Percentiles rank a stretch among this genome's conserved stretches.
Evolutionary conservation across 1,140 invertebrate species (phyloP).

Genomic region (Drosophila virilis): DNA sequence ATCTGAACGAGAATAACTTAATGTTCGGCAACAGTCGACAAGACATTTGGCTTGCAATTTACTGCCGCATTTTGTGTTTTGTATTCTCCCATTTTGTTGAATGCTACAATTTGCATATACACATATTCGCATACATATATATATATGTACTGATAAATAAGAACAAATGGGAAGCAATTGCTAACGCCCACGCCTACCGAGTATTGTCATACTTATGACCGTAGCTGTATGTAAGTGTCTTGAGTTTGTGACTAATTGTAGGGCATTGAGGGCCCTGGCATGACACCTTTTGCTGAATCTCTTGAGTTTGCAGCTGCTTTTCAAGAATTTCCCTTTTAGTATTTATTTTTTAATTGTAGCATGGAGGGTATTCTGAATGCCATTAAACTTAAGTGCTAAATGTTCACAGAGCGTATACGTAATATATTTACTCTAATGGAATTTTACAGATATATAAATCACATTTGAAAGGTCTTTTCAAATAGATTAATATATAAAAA

Average conservation of each 20-base stretch:
- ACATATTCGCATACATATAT: slow-evolving; percentile 18
- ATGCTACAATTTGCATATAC: slow-evolving; percentile 42
- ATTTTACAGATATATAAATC: background rate
- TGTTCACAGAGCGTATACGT: slow-evolving; percentile 10
- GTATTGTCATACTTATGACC: background rate
- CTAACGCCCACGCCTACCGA: slow-evolving; percentile 1
- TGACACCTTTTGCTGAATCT: background rate
- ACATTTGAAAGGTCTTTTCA: too few relatives aligned
- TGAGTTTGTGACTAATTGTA: background rate
- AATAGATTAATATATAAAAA: too few relatives aligned
- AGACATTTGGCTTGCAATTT: slow-evolving; percentile 39
- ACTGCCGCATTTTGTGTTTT: slow-evolving; percentile 34
- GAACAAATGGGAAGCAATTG: slow-evolving; percentile 19
- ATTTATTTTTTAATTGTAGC: slow-evolving; percentile 7
- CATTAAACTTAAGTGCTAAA: slow-evolving; percentile 2
- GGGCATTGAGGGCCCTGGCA: slow-evolving; percentile 1
- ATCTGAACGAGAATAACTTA: slow-evolving; percentile 51
- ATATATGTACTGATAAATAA: slow-evolving; percentile 19
- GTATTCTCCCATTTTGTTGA: slow-evolving; percentile 1
- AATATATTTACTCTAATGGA: background rate
- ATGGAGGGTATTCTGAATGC: background rate
- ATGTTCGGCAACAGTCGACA: slow-evolving; percentile 33
- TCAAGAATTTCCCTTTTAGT: background rate
- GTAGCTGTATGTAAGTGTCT: background rate
- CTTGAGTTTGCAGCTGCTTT: background rate